Base-by-base conservation (phyloP, 2,797 vertebrate species). In the Ara ararauna region DNA sequence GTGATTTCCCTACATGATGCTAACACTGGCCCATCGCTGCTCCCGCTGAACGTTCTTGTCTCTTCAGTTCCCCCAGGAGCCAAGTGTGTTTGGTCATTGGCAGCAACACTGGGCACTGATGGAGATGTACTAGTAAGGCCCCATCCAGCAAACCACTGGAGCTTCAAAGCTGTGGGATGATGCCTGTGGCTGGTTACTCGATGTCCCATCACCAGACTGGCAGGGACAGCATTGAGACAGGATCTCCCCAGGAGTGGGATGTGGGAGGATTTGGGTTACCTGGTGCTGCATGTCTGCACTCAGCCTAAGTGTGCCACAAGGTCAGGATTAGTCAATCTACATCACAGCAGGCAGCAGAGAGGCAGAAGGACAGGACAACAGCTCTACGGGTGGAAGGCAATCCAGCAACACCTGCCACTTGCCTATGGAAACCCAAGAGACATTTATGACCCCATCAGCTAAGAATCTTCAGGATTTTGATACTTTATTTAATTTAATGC, bases 401-500 rank as follows among this genome's bases (percentile, higher is more conserved):
- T 62, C 16, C 71, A 77, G 62, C 48, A 85, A 12, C 85, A 77
- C 82, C 85, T 89, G 90, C 36, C 38, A 26, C 40, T 79, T 30
- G 29, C 58, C 72, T 58, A 5, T 9, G 0, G 82, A 81, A 85
- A 73, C 53, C 53, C 79, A n/a, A 32, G 89, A 87, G 78, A 75
- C 4, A 2, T 34, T 58, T 64, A 75, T 61, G 76, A 91, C 81
- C 66, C 66, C 85, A 81, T 42, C 85, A 75, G 42, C 38, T 75
- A 90, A 81, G 62, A 78, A 50, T 91, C 53, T 78, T 54, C 74
- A 62, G 58, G 87, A 58, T 84, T 93, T 75, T 29, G 61, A 40
- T 75, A 81, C 88, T 91, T 86, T 48, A 89, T 94, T 88, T 62
- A 78, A 93, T 94, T 93, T 95, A 94, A 76, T 80, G 76, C 29